Conservation (phyloP, 2,888 invertebrate species). For the Sinohyriopsis cumingii region DNA sequence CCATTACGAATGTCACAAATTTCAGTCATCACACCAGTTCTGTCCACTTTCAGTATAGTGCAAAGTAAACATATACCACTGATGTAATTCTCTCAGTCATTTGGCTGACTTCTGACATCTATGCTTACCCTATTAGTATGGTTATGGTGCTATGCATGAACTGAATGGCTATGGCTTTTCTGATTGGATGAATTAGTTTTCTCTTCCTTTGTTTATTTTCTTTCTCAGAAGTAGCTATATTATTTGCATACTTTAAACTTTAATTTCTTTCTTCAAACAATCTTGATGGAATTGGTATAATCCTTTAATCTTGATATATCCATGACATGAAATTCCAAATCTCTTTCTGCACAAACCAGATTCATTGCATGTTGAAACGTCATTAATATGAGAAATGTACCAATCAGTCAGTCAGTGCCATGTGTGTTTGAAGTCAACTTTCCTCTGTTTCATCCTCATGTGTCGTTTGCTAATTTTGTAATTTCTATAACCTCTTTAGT, state of each 20-base stretch:
- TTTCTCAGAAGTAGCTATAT: slow-evolving; percentile 22
- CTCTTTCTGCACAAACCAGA: too few species aligned
- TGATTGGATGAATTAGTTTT: slow-evolving; percentile 26
- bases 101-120: slow-evolving; percentile 17
- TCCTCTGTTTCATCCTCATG: too few species aligned
- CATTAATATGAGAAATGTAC: too few species aligned
- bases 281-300: slow-evolving; percentile 44
- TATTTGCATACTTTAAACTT: slow-evolving; percentile 1
- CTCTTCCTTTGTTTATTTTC: slow-evolving; percentile 31
- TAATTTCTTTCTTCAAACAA: slow-evolving; percentile 47
- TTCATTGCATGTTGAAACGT: too few species aligned
- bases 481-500: too few species aligned
- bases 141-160: slow-evolving; percentile 46
- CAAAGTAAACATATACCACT: slow-evolving; percentile 2
- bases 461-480: too few species aligned
- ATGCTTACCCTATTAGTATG: slow-evolving; percentile 33
- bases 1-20: slow-evolving; percentile 4
- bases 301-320: too few species aligned
- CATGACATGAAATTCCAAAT: too few species aligned
- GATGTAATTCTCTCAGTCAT: slow-evolving; percentile 11
- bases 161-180: slow-evolving; percentile 38
- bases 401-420: too few species aligned
- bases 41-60: background rate
- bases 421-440: too few species aligned
- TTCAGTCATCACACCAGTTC: too few species aligned